phyloP scores from a whole-genome alignment of 2,113 vertebrate genomes.

The Neofelis nebulosa region DNA sequence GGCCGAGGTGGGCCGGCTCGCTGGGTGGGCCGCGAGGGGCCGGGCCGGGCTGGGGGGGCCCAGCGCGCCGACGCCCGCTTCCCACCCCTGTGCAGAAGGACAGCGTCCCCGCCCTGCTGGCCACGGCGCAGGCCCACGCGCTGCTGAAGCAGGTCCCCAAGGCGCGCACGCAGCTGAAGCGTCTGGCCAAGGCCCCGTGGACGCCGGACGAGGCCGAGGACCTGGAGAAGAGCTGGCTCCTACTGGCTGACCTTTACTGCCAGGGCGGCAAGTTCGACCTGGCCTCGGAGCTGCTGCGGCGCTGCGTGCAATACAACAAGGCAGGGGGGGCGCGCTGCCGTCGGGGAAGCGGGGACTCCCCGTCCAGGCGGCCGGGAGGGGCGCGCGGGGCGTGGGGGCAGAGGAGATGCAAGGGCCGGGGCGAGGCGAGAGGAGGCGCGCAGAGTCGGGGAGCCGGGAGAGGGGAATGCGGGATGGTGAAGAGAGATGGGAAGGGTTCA shows the following conservation, averaged over 20 bases:
- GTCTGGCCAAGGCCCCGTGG: slow-evolving; percentile 78
- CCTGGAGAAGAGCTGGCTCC: slow-evolving; percentile 84
- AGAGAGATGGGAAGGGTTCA: neutral
- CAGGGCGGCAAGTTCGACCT: slow-evolving; percentile 84
- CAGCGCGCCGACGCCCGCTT: fast-evolving
- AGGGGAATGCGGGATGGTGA: fast-evolving
- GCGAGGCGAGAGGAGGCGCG: neutral
- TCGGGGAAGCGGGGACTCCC: fast-evolving
- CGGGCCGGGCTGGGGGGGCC: fast-evolving
- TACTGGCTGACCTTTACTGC: slow-evolving; percentile 87
- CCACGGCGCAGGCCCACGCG: slow-evolving; percentile 77
- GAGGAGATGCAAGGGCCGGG: too few relatives aligned
- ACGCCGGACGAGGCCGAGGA: slow-evolving; percentile 71
- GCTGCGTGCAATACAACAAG: slow-evolving; percentile 86
- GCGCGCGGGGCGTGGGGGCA: too few relatives aligned
- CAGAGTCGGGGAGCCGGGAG: fast-evolving
- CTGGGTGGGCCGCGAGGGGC: fast-evolving
- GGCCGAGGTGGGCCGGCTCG: slow-evolving; percentile 51
- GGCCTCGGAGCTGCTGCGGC: slow-evolving; percentile 81
- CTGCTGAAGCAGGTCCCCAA: slow-evolving; percentile 81
- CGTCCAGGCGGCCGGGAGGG: too few relatives aligned
- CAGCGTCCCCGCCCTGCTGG: slow-evolving; percentile 72
- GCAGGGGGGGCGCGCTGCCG: slow-evolving; percentile 26
- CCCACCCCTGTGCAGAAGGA: slow-evolving; percentile 61
- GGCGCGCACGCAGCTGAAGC: slow-evolving; percentile 84